These are phyloP conservation scores for Amblyraja radiata DNA, from an alignment of 2,797 vertebrate species.

Conservation along the genomic window DNA sequence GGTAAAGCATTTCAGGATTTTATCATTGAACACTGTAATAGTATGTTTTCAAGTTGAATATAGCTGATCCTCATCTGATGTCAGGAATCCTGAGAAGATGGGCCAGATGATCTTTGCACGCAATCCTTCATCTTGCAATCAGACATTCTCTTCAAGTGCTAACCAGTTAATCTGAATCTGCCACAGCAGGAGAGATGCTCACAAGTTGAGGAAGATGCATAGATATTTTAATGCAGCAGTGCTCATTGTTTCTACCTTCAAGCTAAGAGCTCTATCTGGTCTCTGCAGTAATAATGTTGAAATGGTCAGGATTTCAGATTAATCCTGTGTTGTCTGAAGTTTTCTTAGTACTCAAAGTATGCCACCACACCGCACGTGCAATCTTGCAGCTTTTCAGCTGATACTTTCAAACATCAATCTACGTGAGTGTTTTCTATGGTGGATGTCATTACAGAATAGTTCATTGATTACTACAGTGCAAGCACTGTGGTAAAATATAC, in stretches of 20 bases:
- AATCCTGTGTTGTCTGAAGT: not conserved
- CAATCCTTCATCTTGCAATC: not conserved
- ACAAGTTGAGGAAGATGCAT: not conserved
- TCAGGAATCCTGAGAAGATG: too few relatives aligned
- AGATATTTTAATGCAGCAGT: not conserved
- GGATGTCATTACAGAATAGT: too few relatives aligned
- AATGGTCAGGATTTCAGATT: not conserved
- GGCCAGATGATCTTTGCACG: not conserved
- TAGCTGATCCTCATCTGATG: too few relatives aligned
- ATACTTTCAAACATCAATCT: not conserved
- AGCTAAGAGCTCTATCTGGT: too few relatives aligned
- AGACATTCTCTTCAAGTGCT: not conserved
- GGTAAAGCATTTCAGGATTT: too few relatives aligned
- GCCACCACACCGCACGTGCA: not conserved
- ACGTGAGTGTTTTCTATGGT: not conserved
- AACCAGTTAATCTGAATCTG: not conserved
- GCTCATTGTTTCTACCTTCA: too few relatives aligned
- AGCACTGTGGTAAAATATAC: too few relatives aligned
- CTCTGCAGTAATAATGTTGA: not conserved
- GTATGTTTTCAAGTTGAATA: too few relatives aligned
- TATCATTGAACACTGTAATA: too few relatives aligned
- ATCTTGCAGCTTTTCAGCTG: not conserved
- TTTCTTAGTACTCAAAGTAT: not conserved
- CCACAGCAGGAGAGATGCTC: not conserved
- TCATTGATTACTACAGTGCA: too few relatives aligned